Evolutionary conservation across 2,888 invertebrate genomes (phyloP), one percentile per base, ranked within the genome.

Genomic region (Metallyticus violacea): DNA sequence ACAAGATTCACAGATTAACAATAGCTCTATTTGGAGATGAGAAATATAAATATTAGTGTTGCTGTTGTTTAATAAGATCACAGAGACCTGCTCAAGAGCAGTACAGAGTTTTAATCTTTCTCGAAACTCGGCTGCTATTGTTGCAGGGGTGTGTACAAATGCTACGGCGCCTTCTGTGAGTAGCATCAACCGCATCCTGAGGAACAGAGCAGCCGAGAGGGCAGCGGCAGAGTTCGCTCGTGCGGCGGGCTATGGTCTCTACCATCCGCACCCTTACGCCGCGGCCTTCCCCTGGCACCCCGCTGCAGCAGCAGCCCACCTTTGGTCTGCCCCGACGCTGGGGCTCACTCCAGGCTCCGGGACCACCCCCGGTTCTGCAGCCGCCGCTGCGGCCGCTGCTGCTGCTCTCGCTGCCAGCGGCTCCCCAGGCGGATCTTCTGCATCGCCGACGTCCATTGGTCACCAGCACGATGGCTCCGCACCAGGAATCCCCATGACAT

Each of bases 161-260:
- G 97, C 96, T 85, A 98, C 98, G 26, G 98, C 99, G 0, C 99
- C 99, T 0, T 98, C 98, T 85, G 99, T 99, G 3, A 98, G 98
- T 90, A 98, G 98, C 89, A 99, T 99, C 92, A 99, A 99, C 92
- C 95, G 99, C 90, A 99, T 99, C 90, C 93, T 99, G 86, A 93
- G 99, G 88, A 99, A 99, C 91, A 94, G 99, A 15, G 99, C 99
- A 0, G 99, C 99, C 0, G 99, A 99, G 91, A 93, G 99, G 6
- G 99, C 99, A 0, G 99, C 99, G 0, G 98, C 98, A 0, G 99
- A 99, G 92, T 98, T 99, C 90, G 98, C 98, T 0, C 93, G 98
- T 25, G 97, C 97, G 0, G 97, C 98, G 0, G 97, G 97, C 22
- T 98, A 97, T 91, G 97, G 97, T 0, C 93, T 97, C 7, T 96